Conservation (phyloP, 2,888 invertebrate genomes). For the Eilema griseolum region DNA sequence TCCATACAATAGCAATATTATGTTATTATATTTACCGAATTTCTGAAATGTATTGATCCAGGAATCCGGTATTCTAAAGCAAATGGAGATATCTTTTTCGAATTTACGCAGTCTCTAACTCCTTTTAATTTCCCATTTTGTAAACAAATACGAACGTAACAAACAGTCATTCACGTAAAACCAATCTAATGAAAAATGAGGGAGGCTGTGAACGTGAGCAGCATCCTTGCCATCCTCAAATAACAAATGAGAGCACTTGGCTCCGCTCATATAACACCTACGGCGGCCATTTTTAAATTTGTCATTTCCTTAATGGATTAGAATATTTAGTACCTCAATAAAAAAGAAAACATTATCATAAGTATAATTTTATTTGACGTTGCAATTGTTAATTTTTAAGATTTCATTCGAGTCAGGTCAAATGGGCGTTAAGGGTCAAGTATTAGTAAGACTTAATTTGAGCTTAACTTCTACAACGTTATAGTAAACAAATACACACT, state of each 20-base stretch:
- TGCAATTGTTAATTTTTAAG: neutral
- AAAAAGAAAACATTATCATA: neutral
- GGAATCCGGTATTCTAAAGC: neutral
- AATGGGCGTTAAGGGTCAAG: neutral
- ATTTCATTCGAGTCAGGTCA: neutral
- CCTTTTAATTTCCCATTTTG: conserved; percentile 21
- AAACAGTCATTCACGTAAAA: conserved; percentile 86
- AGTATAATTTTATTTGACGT: neutral
- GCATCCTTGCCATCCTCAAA: conserved; percentile 65
- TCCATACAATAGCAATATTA: too few species aligned
- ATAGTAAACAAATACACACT: too few species aligned
- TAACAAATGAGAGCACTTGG: conserved; percentile 82
- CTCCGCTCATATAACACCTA: conserved; percentile 57
- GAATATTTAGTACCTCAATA: conserved; percentile 14
- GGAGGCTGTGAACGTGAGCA: conserved; percentile 78
- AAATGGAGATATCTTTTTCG: neutral
- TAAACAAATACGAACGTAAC: conserved; percentile 69
- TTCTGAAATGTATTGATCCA: too few species aligned
- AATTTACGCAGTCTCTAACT: neutral
- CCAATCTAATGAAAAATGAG: conserved; percentile 87
- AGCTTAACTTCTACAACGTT: neutral
- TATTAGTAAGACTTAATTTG: neutral
- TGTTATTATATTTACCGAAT: too few species aligned
- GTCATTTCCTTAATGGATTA: conserved; percentile 45
- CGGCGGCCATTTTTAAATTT: conserved; percentile 45